These are phyloP conservation scores for Anarhynchus alexandrinus DNA, from an alignment of 2,113 vertebrate genomes.

Conservation along the genomic window DNA sequence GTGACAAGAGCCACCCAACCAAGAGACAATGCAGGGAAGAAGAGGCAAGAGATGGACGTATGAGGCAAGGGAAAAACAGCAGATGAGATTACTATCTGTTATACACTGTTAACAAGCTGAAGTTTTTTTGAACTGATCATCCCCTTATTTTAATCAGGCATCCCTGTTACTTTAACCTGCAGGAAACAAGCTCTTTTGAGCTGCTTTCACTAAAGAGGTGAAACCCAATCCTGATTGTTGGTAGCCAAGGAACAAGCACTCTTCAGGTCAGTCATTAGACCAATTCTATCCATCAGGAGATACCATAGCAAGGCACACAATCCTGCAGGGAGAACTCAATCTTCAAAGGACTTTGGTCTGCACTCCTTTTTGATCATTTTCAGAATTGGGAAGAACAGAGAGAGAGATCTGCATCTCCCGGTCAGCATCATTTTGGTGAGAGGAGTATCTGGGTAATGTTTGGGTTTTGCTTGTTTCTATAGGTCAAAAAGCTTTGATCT, in stretches of 20 bases:
- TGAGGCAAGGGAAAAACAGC: not conserved
- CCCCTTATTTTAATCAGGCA: not conserved
- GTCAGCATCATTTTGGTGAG: not conserved
- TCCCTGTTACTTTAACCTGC: not conserved
- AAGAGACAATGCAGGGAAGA: not conserved
- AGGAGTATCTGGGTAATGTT: not conserved
- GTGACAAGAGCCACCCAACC: not conserved
- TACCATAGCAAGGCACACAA: not conserved
- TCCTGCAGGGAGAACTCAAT: not conserved
- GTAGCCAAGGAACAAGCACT: not conserved
- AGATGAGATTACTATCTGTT: not conserved
- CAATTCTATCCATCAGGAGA: not conserved
- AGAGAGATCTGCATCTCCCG: rapidly evolving
- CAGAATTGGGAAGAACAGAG: not conserved
- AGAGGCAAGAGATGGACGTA: rapidly evolving
- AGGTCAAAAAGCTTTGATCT: not conserved
- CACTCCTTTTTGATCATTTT: not conserved
- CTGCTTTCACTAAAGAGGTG: not conserved
- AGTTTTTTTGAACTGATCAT: not conserved
- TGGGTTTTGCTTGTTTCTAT: not conserved
- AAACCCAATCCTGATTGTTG: not conserved
- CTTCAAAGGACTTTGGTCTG: not conserved
- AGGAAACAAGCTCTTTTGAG: not conserved
- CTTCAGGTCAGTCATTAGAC: not conserved
- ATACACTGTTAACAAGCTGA: not conserved